Conservation (phyloP, 2,888 invertebrate species). For the Diploptera punctata region DNA sequence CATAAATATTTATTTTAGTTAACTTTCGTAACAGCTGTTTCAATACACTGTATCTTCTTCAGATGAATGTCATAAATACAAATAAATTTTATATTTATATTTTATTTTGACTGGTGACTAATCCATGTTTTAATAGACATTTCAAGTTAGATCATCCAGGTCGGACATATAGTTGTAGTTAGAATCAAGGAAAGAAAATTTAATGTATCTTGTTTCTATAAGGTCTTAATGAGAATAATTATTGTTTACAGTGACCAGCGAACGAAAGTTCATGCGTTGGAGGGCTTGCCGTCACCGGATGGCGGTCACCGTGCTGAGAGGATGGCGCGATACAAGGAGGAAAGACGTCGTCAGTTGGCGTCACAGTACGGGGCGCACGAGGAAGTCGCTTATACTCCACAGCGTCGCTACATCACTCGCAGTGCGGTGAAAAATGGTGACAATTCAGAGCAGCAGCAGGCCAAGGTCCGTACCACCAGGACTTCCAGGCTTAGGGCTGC, state of each 20-base stretch:
- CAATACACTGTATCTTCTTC: too few relatives aligned
- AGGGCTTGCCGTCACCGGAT: neutral
- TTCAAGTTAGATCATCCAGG: too few relatives aligned
- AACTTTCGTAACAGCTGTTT: too few relatives aligned
- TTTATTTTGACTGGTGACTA: too few relatives aligned
- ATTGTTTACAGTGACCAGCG: slow-evolving; percentile 29
- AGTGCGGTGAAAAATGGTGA: slow-evolving; percentile 46
- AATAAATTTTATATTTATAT: too few relatives aligned
- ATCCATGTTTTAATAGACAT: too few relatives aligned
- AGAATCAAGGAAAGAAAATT: neutral
- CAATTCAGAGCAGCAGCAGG: neutral
- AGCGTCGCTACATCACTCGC: slow-evolving; percentile 40
- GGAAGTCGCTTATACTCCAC: slow-evolving; percentile 46
- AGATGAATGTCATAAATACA: too few relatives aligned
- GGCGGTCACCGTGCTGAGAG: slow-evolving; percentile 58
- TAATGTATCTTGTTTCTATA: neutral
- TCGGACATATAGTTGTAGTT: neutral
- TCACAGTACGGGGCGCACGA: slow-evolving; percentile 55
- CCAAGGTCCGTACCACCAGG: slow-evolving; percentile 69
- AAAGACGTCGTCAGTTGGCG: slow-evolving; percentile 71
- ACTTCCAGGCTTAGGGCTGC: slow-evolving; percentile 72
- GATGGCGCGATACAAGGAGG: slow-evolving; percentile 75
- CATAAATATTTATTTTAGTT: too few relatives aligned
- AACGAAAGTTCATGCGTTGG: slow-evolving; percentile 1
- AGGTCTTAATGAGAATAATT: too few relatives aligned